Base-by-base conservation (phyloP, 2,888 invertebrate genomes). In the Dynastes maya region DNA sequence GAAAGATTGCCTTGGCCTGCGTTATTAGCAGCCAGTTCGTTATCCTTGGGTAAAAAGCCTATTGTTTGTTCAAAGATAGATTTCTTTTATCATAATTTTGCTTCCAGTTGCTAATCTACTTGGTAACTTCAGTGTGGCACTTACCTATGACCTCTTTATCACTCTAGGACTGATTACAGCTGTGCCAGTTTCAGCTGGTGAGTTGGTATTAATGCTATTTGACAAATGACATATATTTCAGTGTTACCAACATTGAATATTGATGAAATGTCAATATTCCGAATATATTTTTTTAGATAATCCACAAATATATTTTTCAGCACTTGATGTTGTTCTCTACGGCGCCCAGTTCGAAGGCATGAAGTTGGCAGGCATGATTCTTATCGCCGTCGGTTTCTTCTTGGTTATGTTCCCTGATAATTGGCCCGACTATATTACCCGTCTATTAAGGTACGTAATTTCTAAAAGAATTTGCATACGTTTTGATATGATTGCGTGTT, bases 321-420 rank as follows among this genome's bases (percentile, higher is more conserved):
- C 96, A 63, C 89, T 97, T 86, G 97, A 97, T 88, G 95, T 95
- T 82, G 93, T 95, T 76, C 89, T 97, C 79, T 97, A 97, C 88
- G 94, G 94, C 77, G 95, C 95, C 11, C 92, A 94, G 85, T 98
- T 98, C 88, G 94, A 95, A 85, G 97, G 97, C 63, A 98, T 98
- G 98, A 97, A 97, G 90, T 89, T 98, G 84, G 95, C 97, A n/a
- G 98, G 98, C 40, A 95, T 98, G 87, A 94, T 97, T 82, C 90
- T 98, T 76, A 97, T 98, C 84, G 93, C 95, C 0, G 95, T 96
- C 77, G 97, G 98, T 75, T 97, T 98, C 90, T 95, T 97, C 88
- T 91, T 98, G 76, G 97, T 98, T 80, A 95, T 98, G 94, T 95
- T 98, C 84, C 98, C 98, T 0, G 96, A 97, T 89, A 97, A 98